Evolutionary conservation across 2,113 vertebrate species (phyloP).

Genomic region (Empidonax traillii): DNA sequence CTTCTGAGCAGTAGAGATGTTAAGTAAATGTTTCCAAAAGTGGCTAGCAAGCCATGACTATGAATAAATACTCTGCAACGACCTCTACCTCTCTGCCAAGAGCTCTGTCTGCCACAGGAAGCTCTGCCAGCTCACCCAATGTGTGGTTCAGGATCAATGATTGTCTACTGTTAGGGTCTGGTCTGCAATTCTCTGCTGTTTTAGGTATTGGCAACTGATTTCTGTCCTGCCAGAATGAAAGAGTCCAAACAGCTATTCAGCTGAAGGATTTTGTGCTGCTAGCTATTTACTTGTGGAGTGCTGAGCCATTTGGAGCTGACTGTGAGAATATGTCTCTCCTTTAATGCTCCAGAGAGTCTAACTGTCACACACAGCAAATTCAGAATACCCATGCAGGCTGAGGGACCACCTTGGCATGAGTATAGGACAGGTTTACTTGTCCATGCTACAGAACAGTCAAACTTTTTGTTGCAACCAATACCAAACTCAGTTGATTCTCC

Average conservation of each 20-base stretch:
- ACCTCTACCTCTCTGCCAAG: neutral
- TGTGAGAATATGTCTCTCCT: neutral
- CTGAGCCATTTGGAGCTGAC: neutral
- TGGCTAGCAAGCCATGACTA: neutral
- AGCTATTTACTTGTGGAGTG: neutral
- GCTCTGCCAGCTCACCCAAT: neutral
- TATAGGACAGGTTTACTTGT: neutral
- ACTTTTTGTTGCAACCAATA: neutral
- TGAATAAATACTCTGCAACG: neutral
- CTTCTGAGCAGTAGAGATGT: neutral
- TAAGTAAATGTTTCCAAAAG: neutral
- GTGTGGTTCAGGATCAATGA: neutral
- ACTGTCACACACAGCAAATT: neutral
- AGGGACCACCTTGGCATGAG: neutral
- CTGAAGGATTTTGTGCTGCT: neutral
- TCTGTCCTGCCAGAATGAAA: neutral
- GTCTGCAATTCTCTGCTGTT: neutral
- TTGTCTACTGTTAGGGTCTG: neutral
- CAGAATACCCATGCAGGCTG: neutral
- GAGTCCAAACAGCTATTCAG: neutral
- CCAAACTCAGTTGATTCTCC: neutral
- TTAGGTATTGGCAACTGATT: accelerated
- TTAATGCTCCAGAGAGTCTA: neutral
- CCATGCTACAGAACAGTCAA: neutral
- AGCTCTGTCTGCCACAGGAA: neutral